Conservation (phyloP, 2,888 invertebrate species). For the Patella caerulea region DNA sequence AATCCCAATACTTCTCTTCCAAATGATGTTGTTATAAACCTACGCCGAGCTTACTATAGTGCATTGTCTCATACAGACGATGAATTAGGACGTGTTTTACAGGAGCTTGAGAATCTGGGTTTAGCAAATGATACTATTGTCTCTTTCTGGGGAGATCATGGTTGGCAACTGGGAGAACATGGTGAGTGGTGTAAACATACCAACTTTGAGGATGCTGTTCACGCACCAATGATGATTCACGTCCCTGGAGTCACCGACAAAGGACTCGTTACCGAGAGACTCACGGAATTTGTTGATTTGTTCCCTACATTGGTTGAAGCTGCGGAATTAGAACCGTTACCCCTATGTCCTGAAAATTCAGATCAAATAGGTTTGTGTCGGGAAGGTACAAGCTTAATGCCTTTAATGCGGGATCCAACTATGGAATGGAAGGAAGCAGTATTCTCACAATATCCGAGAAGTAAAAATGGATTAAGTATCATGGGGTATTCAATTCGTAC, state of each 20-base stretch:
- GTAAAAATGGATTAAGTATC: background rate
- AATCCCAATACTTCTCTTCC: slow-evolving; percentile 34
- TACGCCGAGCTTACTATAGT: slow-evolving; percentile 46
- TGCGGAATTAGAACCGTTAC: slow-evolving; percentile 39
- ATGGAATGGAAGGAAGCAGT: slow-evolving; percentile 24
- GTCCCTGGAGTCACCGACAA: slow-evolving; percentile 40
- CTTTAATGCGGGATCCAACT: slow-evolving; percentile 36
- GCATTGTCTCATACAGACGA: slow-evolving; percentile 40
- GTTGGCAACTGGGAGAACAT: slow-evolving; percentile 46
- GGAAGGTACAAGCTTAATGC: slow-evolving; percentile 48
- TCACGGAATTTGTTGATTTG: slow-evolving; percentile 55
- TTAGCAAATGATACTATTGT: slow-evolving; percentile 42
- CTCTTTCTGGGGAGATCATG: slow-evolving; percentile 47
- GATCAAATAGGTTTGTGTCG: slow-evolving; percentile 36
- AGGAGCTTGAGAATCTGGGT: slow-evolving; percentile 36
- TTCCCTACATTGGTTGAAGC: slow-evolving; percentile 56
- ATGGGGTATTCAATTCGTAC: slow-evolving; percentile 52
- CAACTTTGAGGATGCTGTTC: slow-evolving; percentile 52
- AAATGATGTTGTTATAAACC: slow-evolving; percentile 26
- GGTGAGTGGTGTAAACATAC: slow-evolving; percentile 49
- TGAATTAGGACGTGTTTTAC: slow-evolving; percentile 39
- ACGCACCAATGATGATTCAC: slow-evolving; percentile 53
- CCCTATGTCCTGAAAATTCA: slow-evolving; percentile 43
- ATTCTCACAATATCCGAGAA: slow-evolving; percentile 28
- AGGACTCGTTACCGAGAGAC: slow-evolving; percentile 43